Conservation (phyloP, 1,140 invertebrate species). For the Zaprionus ghesquierei region DNA sequence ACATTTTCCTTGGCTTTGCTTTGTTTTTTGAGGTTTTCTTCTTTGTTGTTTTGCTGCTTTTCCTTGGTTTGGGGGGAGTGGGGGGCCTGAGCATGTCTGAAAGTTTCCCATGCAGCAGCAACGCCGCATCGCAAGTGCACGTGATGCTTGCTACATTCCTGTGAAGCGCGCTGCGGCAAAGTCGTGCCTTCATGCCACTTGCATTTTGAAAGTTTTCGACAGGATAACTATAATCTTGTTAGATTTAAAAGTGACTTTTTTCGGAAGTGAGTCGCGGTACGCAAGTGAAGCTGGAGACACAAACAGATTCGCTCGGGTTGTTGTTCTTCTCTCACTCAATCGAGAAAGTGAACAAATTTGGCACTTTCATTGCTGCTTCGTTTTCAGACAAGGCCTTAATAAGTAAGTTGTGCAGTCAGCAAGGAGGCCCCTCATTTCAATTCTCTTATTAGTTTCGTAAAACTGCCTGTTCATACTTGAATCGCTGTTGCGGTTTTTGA, state of each 20-base stretch:
- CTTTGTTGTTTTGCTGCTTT: not conserved
- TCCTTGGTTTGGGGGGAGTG: not conserved
- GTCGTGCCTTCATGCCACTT: slow-evolving; percentile 50
- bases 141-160: slow-evolving; percentile 38
- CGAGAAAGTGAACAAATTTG: slow-evolving; percentile 16
- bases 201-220: slow-evolving; percentile 43
- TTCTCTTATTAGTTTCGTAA: not conserved
- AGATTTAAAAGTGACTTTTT: slow-evolving; percentile 23
- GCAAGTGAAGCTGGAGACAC: not conserved
- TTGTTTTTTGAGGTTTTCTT: not conserved
- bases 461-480: slow-evolving; percentile 4
- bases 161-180: slow-evolving; percentile 24
- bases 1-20: not conserved
- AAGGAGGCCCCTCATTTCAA: not conserved
- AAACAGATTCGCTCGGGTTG: not conserved
- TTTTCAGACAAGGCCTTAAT: not conserved
- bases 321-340: no score
- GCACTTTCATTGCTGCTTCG: slow-evolving; percentile 9
- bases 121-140: slow-evolving; percentile 18
- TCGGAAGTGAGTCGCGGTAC: slow-evolving; percentile 15
- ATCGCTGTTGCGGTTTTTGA: slow-evolving; percentile 13
- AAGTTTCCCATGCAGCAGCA: slow-evolving; percentile 43
- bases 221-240: slow-evolving; percentile 34
- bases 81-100: slow-evolving; percentile 35
- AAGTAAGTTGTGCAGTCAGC: not conserved